Evolutionary conservation across 1,140 invertebrate species (phyloP).

Genomic region (Tigriopus japonicus): DNA sequence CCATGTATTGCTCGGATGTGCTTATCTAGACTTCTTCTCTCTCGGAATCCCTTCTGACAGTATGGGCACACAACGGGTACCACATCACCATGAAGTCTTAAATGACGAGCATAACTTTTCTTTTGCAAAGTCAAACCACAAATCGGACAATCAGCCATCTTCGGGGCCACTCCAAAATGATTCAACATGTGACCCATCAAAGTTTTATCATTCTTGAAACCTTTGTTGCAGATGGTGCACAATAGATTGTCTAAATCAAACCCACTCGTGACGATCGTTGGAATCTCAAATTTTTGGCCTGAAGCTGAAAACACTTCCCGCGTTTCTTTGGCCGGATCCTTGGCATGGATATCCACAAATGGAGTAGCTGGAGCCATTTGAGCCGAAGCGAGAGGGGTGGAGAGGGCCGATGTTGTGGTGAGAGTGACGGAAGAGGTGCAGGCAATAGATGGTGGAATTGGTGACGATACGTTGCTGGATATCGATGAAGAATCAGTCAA

Average conservation of each 20-base stretch:
- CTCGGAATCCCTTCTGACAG: slow-evolving; percentile 13
- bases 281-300: slow-evolving; percentile 8
- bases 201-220: slow-evolving; percentile 14
- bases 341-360: no score
- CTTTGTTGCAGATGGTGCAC: slow-evolving; percentile 9
- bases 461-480: neutral
- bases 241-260: slow-evolving; percentile 13
- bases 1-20: slow-evolving; percentile 10
- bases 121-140: slow-evolving; percentile 11
- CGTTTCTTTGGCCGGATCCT: slow-evolving; percentile 12
- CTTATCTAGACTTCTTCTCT: slow-evolving; percentile 12
- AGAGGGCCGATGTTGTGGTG: neutral
- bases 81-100: slow-evolving; percentile 7
- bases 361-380: neutral
- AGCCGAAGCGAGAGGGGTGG: neutral
- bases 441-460: neutral
- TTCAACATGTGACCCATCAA: slow-evolving; percentile 10
- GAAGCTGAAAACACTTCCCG: neutral
- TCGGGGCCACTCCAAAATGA: slow-evolving; percentile 14
- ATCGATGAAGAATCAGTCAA: no score
- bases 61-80: slow-evolving; percentile 3
- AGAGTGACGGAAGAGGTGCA: neutral
- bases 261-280: slow-evolving; percentile 4
- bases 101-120: slow-evolving; percentile 12
- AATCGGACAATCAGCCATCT: slow-evolving; percentile 12